phyloP scores from a whole-genome alignment of 2,113 vertebrate genomes.

The Cricetomys ansorgei region DNA sequence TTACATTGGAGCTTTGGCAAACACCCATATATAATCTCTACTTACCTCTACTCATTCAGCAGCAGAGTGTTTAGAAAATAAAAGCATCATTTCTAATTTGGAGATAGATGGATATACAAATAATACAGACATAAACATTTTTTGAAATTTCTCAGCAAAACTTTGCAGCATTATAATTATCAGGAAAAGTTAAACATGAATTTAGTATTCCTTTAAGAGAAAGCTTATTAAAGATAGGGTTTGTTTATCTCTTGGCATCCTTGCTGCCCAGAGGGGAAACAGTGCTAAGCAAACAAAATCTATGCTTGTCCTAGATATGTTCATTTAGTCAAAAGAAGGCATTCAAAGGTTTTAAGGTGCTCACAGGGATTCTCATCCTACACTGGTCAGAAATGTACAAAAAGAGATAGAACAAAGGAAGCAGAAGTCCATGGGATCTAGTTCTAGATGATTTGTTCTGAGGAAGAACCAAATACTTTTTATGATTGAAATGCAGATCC shows the following conservation, averaged over 20 bases:
- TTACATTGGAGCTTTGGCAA: slow-evolving; percentile 33
- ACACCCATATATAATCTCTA: neutral
- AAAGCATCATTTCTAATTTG: neutral
- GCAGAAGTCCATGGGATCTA: neutral
- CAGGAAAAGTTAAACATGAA: slow-evolving; percentile 19
- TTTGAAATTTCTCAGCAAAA: slow-evolving; percentile 14
- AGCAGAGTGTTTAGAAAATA: slow-evolving; percentile 6
- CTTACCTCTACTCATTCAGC: neutral
- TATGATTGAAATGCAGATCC: slow-evolving; percentile 41
- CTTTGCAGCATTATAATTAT: neutral
- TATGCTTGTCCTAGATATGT: slow-evolving; percentile 45
- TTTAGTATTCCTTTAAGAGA: slow-evolving; percentile 30
- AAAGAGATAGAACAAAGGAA: slow-evolving; percentile 52
- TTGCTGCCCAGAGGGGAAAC: slow-evolving; percentile 39
- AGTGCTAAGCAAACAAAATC: slow-evolving; percentile 47
- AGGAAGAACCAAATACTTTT: slow-evolving; percentile 40
- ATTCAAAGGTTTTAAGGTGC: slow-evolving; percentile 47
- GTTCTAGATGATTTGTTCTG: slow-evolving; percentile 1
- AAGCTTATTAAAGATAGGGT: neutral
- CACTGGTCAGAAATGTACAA: neutral
- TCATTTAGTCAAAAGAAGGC: slow-evolving; percentile 65
- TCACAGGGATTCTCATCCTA: neutral
- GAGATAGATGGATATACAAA: neutral
- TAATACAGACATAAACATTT: neutral
- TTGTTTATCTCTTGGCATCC: neutral